Conservation (phyloP, 1,140 invertebrate genomes). For the Musca domestica region DNA sequence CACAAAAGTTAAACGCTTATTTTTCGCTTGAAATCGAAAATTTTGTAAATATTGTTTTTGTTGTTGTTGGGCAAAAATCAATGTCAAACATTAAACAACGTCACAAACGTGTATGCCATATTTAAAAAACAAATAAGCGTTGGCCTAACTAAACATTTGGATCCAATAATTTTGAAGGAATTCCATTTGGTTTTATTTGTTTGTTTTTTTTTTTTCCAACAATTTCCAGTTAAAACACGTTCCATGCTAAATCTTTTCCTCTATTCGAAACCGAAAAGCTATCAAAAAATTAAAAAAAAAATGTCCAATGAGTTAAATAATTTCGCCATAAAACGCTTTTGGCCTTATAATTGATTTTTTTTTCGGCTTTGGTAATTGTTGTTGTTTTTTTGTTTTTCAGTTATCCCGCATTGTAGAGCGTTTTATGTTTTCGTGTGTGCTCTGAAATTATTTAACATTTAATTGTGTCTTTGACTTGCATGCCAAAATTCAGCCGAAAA, state of each 20-base stretch:
- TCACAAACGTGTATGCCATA: not conserved
- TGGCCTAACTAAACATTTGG: not conserved
- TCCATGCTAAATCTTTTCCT: constrained; percentile 11
- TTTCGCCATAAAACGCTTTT: constrained; percentile 13
- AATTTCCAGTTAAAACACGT: constrained; percentile 4
- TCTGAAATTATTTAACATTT: no score
- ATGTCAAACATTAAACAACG: not conserved
- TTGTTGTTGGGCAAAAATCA: not conserved
- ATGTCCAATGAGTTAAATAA: not conserved
- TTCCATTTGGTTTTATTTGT: no score
- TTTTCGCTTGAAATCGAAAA: no score
- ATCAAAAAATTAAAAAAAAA: not conserved
- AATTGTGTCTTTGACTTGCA: no score
- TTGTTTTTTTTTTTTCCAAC: not conserved
- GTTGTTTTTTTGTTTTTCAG: no score
- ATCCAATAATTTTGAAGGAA: not conserved
- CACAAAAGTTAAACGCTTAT: no score
- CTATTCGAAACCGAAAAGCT: not conserved
- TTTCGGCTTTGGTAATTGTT: no score
- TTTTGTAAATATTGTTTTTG: no score
- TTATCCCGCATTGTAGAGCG: no score
- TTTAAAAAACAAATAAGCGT: not conserved
- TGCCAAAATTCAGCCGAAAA: no score
- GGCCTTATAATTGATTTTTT: constrained; percentile 7
- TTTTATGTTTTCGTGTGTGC: no score